A percentile compares a stretch with the other conserved stretches of the same genome.
These are phyloP conservation scores for Umimayanthus chanpuru DNA, from an alignment of 92 coral and sea anemone species.

Conservation along the genomic window DNA sequence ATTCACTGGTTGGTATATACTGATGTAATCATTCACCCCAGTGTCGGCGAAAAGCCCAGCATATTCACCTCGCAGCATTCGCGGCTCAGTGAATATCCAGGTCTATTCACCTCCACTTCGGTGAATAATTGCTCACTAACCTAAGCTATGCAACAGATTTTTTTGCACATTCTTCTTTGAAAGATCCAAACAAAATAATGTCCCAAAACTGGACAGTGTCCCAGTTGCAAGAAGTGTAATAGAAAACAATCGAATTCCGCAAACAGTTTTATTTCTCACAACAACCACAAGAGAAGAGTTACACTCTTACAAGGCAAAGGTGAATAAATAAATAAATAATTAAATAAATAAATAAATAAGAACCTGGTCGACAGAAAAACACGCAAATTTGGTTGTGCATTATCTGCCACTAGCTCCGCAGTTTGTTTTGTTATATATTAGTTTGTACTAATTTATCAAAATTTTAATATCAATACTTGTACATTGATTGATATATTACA, in stretches of 20 bases:
- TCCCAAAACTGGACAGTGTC: too few species aligned
- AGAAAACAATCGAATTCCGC: background rate
- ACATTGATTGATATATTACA: background rate
- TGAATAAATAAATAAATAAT: background rate
- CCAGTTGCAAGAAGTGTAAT: background rate
- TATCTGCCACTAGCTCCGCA: background rate
- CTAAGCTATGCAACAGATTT: too few species aligned
- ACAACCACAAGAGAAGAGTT: background rate
- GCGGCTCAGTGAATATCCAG: too few species aligned
- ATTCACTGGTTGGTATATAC: too few species aligned
- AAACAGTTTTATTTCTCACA: background rate
- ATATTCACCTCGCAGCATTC: too few species aligned
- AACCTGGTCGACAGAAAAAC: background rate
- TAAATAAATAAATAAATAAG: background rate
- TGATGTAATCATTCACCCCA: too few species aligned
- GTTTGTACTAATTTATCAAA: background rate
- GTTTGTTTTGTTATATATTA: background rate
- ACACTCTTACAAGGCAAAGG: conserved; percentile 2
- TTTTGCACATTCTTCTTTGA: too few species aligned
- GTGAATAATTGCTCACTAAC: too few species aligned
- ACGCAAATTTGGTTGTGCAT: background rate
- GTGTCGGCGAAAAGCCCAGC: too few species aligned
- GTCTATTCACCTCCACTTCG: too few species aligned
- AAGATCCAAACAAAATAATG: too few species aligned
- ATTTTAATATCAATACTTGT: background rate